A percentile compares a stretch with the other conserved stretches of the same genome.
These are phyloP conservation scores for Pangasianodon gigas DNA, from an alignment of 2,113 vertebrate species.

Conservation along the genomic window DNA sequence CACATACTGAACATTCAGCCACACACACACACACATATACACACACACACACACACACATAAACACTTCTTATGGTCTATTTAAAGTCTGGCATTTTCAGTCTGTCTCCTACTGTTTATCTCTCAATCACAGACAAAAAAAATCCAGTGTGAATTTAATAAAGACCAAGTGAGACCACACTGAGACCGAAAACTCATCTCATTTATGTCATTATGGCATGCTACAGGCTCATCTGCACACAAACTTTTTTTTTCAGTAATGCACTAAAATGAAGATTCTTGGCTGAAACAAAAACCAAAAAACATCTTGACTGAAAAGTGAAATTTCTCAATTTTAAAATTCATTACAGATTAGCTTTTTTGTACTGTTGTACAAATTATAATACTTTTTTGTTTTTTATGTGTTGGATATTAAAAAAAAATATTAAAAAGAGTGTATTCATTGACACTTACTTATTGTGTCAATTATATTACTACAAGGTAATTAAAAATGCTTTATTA, in stretches of 20 bases:
- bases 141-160: not conserved
- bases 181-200: not conserved
- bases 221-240: not conserved
- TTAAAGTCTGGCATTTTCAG: not conserved
- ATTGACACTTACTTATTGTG: not conserved
- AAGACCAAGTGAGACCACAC: not conserved
- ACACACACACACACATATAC: not conserved
- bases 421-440: not conserved
- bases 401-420: not conserved
- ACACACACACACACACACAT: constrained; percentile 31
- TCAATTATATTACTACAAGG: not conserved
- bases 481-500: not conserved
- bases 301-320: not conserved
- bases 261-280: not conserved
- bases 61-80: not conserved
- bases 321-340: not conserved
- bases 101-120: not conserved
- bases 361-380: not conserved
- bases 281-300: not conserved
- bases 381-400: not conserved
- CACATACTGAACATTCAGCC: not conserved
- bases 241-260: not conserved
- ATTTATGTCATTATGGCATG: not conserved
- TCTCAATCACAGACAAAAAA: not conserved
- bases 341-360: not conserved